A percentile compares a stretch with the other conserved stretches of the same genome.
These are phyloP conservation scores for Melanotaenia duboulayi DNA, from an alignment of 2,113 vertebrate genomes.

Conservation along the genomic window DNA sequence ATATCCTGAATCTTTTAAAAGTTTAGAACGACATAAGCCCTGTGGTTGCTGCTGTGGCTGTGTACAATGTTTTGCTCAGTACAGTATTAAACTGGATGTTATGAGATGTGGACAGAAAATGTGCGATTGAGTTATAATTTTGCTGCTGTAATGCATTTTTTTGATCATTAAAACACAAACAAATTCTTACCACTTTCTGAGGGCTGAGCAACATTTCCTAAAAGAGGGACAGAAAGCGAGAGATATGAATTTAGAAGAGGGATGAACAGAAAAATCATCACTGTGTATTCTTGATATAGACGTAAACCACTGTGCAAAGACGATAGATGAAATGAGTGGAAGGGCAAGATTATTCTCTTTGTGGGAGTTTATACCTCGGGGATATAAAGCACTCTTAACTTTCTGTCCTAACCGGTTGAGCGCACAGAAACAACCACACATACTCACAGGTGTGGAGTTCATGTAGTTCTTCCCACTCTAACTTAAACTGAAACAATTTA, in stretches of 20 bases:
- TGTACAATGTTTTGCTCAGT: neutral
- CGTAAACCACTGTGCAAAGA: conserved; percentile 1
- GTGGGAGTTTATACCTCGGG: conserved; percentile 24
- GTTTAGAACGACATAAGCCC: conserved; percentile 11
- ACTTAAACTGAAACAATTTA: neutral
- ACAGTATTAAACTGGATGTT: conserved; percentile 3
- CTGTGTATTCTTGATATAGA: conserved; percentile 13
- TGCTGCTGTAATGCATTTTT: neutral
- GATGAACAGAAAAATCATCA: neutral
- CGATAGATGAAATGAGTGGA: neutral
- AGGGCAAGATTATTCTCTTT: conserved; percentile 31
- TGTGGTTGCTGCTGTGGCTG: neutral
- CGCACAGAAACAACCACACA: conserved; percentile 5
- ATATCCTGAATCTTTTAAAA: conserved; percentile 50
- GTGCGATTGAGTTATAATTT: neutral
- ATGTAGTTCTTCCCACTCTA: no score
- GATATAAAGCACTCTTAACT: conserved; percentile 32
- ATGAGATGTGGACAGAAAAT: conserved; percentile 7
- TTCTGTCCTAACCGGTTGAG: conserved; percentile 46
- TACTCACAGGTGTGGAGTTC: neutral
- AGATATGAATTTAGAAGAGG: conserved; percentile 1
- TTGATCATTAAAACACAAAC: conserved; percentile 15
- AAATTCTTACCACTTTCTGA: conserved; percentile 49
- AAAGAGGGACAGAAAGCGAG: conserved; percentile 2
- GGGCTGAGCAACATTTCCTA: conserved; percentile 30